Percentiles rank a stretch among this genome's conserved stretches.
Conservation (phyloP, 2,888 invertebrate species). For the Colostygia pectinataria region DNA sequence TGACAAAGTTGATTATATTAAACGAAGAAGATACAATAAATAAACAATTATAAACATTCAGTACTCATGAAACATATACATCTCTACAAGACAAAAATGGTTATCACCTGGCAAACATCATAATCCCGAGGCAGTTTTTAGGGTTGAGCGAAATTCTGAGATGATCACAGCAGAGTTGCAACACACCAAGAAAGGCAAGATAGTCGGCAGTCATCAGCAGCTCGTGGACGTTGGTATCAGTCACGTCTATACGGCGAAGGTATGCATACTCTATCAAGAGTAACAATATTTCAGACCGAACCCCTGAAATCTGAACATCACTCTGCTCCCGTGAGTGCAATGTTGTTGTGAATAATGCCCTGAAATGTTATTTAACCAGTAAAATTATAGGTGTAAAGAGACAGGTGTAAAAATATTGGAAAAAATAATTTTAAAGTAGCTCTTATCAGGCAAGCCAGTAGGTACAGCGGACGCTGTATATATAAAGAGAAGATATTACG, state of each 20-base stretch:
- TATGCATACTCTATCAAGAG: slow-evolving; percentile 93
- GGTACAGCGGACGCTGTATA: no score
- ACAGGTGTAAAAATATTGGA: no score
- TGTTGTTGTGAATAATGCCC: slow-evolving; percentile 92
- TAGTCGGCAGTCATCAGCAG: slow-evolving; percentile 94
- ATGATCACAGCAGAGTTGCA: slow-evolving; percentile 91
- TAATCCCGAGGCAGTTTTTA: slow-evolving; percentile 92
- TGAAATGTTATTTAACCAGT: slow-evolving; percentile 44
- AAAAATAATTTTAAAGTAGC: no score
- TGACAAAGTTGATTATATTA: no score
- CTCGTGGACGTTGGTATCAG: slow-evolving; percentile 90
- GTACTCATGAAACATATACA: no score
- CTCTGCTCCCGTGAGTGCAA: slow-evolving; percentile 87
- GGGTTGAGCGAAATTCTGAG: slow-evolving; percentile 86
- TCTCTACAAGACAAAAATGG: not conserved
- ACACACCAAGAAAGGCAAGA: slow-evolving; percentile 91
- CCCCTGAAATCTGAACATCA: slow-evolving; percentile 89
- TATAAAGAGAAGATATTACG: no score
- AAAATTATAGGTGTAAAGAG: no score
- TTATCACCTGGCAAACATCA: slow-evolving; percentile 89
- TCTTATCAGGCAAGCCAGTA: no score
- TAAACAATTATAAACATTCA: not conserved
- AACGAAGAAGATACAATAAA: no score
- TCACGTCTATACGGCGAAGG: slow-evolving; percentile 89
- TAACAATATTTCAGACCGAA: slow-evolving; percentile 89